Evolutionary conservation across 2,113 vertebrate species (phyloP).

Genomic region (Sinocyclocheilus grahami): DNA sequence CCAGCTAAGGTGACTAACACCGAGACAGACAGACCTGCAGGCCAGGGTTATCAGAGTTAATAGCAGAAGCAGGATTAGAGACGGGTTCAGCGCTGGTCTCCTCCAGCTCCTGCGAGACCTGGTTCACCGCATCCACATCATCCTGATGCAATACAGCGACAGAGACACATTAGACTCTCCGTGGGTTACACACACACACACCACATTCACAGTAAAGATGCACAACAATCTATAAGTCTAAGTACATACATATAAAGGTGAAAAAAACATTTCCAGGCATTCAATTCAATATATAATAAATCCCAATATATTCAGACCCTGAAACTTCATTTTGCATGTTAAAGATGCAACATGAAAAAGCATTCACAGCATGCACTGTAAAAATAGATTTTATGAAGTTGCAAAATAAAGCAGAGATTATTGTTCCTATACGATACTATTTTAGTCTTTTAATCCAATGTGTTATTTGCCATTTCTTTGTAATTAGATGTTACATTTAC

Average conservation of each 20-base stretch:
- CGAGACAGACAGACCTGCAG: conserved; percentile 69
- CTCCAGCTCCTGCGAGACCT: conserved; percentile 47
- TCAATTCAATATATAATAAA: not conserved
- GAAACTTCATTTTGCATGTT: not conserved
- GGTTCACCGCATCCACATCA: conserved; percentile 61
- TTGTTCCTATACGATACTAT: too few relatives aligned
- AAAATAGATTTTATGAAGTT: not conserved
- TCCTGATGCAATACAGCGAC: conserved; percentile 71
- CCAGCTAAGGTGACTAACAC: conserved; percentile 1
- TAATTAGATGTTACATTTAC: not conserved
- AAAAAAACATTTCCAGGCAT: not conserved
- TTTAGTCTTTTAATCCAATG: not conserved
- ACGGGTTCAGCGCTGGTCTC: conserved; percentile 56
- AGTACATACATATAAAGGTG: not conserved
- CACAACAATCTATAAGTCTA: not conserved
- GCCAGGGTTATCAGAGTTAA: conserved; percentile 70
- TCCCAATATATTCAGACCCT: not conserved
- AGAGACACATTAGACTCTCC: conserved; percentile 41
- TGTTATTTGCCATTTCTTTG: not conserved
- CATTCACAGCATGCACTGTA: not conserved
- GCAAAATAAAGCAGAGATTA: too few relatives aligned
- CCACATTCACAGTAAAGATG: not conserved
- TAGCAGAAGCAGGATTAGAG: conserved; percentile 71
- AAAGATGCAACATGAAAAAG: not conserved
- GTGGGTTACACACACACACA: not conserved